A percentile compares a stretch with the other conserved stretches of the same genome.
These are phyloP conservation scores for Acrossocheilus fasciatus DNA, from an alignment of 2,797 vertebrate genomes.

Conservation along the genomic window DNA sequence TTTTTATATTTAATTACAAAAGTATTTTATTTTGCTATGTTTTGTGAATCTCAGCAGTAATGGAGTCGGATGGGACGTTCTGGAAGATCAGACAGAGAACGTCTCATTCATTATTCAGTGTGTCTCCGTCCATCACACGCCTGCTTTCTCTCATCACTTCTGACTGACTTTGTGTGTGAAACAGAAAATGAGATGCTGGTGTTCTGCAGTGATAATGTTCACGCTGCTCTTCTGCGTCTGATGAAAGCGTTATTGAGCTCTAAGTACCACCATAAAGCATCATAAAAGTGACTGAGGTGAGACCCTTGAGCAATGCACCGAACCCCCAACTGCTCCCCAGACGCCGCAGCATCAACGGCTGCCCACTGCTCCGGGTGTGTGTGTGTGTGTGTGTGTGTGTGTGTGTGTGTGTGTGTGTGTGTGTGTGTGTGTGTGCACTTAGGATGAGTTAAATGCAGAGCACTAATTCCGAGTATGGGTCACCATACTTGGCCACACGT, in stretches of 20 bases:
- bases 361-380: no score
- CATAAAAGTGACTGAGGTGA: background rate
- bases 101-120: background rate
- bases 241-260: background rate
- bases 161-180: background rate
- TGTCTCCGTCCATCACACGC: background rate
- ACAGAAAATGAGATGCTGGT: background rate
- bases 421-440: no score
- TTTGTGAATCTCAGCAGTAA: background rate
- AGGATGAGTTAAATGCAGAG: no score
- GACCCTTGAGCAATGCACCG: no score
- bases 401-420: no score
- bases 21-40: background rate
- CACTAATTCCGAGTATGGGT: no score
- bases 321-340: no score
- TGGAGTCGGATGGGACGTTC: background rate
- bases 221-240: background rate
- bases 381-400: no score
- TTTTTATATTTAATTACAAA: background rate
- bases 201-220: background rate
- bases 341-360: no score
- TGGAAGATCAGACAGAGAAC: background rate
- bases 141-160: background rate
- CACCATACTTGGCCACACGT: no score
- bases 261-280: background rate